Percentiles rank a stretch among this genome's conserved stretches.
Conservation (phyloP, 2,888 invertebrate genomes). For the Stenolophus ochropezus region DNA sequence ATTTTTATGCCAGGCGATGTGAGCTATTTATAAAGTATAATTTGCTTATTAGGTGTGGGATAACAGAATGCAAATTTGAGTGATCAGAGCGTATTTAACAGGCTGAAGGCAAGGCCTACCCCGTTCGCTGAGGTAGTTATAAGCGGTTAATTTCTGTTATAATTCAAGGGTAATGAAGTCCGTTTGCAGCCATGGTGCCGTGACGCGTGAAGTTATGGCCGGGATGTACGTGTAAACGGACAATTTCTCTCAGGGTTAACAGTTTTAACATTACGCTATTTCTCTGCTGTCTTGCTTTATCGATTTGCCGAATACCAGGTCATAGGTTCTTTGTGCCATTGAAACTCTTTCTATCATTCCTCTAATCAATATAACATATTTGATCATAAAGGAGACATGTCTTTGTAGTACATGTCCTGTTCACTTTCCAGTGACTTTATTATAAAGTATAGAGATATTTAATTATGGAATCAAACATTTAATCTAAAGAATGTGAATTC, state of each 20-base stretch:
- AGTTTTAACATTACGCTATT: slow-evolving; percentile 36
- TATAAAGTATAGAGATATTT: neutral
- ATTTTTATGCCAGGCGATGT: no score
- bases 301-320: slow-evolving; percentile 10
- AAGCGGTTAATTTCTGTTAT: slow-evolving; percentile 28
- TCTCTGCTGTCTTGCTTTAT: slow-evolving; percentile 16
- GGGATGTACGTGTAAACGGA: slow-evolving; percentile 27
- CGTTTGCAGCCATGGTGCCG: slow-evolving; percentile 65
- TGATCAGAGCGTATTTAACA: neutral
- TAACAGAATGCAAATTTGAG: neutral
- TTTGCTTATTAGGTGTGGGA: neutral
- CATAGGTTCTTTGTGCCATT: slow-evolving; percentile 33
- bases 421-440: neutral
- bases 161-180: slow-evolving; percentile 23
- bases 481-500: neutral
- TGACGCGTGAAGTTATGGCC: slow-evolving; percentile 63
- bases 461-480: neutral
- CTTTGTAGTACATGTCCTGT: neutral
- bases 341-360: neutral
- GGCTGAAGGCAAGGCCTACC: neutral
- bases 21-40: neutral
- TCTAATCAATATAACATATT: neutral
- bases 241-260: slow-evolving; percentile 28
- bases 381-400: neutral
- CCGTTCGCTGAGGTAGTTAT: neutral